These are phyloP conservation scores for Festucalex cinctus DNA, from an alignment of 2,113 vertebrate species.

Conservation along the genomic window DNA sequence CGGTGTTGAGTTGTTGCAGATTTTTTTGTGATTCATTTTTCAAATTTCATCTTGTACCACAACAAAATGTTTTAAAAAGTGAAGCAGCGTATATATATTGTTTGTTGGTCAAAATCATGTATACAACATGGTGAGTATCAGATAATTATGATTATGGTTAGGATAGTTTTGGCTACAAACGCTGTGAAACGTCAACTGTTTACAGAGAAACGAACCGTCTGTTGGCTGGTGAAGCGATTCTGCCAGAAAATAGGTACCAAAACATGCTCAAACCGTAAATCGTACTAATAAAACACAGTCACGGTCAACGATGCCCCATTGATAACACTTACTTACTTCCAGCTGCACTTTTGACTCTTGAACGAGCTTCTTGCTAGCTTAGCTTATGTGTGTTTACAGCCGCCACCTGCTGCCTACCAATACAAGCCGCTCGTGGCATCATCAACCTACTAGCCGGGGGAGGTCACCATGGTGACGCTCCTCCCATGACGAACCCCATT, in stretches of 20 bases:
- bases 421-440: constrained; percentile 19
- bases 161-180: not conserved
- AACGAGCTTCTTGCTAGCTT: constrained; percentile 5
- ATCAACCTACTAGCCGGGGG: constrained; percentile 21
- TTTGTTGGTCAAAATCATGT: no score
- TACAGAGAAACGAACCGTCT: not conserved
- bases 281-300: not conserved
- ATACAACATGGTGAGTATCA: not conserved
- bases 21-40: no score
- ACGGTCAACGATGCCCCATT: not conserved
- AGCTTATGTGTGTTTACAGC: constrained; percentile 39
- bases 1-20: no score
- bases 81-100: not conserved
- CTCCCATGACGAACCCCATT: constrained; percentile 40
- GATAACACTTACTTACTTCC: constrained; percentile 4
- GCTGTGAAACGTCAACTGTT: not conserved
- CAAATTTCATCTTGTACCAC: no score
- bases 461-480: constrained; percentile 57
- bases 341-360: not conserved
- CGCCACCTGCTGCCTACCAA: constrained; percentile 25
- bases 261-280: not conserved
- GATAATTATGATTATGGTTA: not conserved
- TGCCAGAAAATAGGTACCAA: not conserved
- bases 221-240: constrained; percentile 7
- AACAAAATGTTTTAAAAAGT: not conserved